These are phyloP conservation scores for Psittacus erithacus DNA, from an alignment of 2,113 vertebrate genomes.

Conservation along the genomic window DNA sequence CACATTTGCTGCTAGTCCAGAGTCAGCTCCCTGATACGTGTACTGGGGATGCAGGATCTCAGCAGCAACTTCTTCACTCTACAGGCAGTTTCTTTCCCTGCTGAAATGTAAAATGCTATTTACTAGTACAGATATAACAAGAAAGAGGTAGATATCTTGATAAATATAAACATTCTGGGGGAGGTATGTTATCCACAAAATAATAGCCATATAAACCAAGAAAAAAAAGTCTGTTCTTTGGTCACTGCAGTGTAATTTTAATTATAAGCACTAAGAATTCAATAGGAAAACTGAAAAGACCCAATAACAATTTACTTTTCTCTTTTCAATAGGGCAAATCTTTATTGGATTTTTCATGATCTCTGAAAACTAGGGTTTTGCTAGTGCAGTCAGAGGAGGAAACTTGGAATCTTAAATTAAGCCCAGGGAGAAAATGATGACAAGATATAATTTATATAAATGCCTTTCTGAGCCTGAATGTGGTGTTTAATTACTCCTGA, in stretches of 20 bases:
- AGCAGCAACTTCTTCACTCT: neutral
- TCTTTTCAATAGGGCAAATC: neutral
- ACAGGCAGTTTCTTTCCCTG: neutral
- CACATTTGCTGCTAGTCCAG: neutral
- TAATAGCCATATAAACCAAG: neutral
- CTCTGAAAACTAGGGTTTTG: neutral
- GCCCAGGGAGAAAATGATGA: neutral
- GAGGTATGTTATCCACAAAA: neutral
- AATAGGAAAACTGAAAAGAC: neutral
- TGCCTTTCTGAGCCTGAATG: neutral
- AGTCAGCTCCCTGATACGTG: neutral
- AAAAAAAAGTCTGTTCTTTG: neutral
- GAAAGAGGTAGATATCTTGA: neutral
- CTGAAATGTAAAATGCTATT: neutral
- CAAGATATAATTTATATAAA: neutral
- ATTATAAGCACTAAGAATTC: neutral
- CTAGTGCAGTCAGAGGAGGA: neutral
- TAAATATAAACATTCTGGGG: neutral
- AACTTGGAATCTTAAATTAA: neutral
- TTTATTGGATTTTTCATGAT: neutral
- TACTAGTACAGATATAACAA: neutral
- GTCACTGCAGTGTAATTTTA: neutral
- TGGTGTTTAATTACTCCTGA: neutral
- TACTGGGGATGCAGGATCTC: neutral
- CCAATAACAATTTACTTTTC: neutral